Conservation (phyloP, 1,140 invertebrate genomes). For the Bombus ignitus region DNA sequence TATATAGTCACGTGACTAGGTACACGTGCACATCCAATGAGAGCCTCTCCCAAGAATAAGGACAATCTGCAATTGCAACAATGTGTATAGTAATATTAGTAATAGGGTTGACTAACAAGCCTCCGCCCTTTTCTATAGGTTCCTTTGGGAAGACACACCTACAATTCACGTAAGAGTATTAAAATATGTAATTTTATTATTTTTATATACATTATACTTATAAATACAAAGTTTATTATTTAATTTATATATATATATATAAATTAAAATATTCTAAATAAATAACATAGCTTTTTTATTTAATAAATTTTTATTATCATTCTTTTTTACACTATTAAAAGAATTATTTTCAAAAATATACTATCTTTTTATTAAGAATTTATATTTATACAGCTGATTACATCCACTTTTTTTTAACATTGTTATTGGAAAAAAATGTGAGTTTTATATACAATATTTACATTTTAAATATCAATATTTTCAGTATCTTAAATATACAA, state of each 20-base stretch:
- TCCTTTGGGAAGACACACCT: background rate
- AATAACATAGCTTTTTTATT: background rate
- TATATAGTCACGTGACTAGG: conserved; percentile 64
- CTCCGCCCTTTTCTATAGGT: conserved; percentile 40
- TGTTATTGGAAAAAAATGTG: background rate
- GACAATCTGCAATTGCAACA: conserved; percentile 61
- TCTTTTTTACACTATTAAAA: background rate
- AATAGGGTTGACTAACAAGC: conserved; percentile 25
- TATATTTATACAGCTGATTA: background rate
- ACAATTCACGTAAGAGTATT: too few relatives aligned
- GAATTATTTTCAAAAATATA: background rate
- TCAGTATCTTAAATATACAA: background rate
- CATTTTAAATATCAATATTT: conserved; percentile 16
- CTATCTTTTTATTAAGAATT: background rate
- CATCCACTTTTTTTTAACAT: background rate
- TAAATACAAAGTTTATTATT: background rate
- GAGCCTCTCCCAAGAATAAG: conserved; percentile 65
- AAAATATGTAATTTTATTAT: background rate
- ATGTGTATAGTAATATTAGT: conserved; percentile 29
- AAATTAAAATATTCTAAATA: background rate
- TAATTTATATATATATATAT: background rate
- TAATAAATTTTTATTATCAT: background rate
- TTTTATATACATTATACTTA: background rate
- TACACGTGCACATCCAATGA: conserved; percentile 68
- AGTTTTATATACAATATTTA: conserved; percentile 53